Evolutionary conservation across 2,797 vertebrate genomes (phyloP), one percentile per base, ranked within the genome.

Genomic region (Scarus forsteni): DNA sequence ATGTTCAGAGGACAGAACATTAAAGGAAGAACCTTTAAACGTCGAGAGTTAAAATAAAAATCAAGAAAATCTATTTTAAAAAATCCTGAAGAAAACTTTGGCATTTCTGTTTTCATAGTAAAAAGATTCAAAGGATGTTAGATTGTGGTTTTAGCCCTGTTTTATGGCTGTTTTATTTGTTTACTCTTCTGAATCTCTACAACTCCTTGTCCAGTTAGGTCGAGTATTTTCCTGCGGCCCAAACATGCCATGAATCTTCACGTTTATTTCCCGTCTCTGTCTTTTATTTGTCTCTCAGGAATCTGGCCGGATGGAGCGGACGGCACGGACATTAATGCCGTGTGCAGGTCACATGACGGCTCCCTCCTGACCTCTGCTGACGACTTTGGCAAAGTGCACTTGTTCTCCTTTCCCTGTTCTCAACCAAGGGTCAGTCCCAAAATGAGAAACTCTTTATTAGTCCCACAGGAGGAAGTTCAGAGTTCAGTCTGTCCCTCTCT

Each of bases 331-430:
- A 95, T 98, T 80, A 98, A 98, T 7, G 95, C 96, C 0, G 95
- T 94, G 81, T 95, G 94, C 77, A 90, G 94, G 77, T 97, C 97
- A 81, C 94, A 96, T 51, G 89, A 95, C 11, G 68, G 89, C 11
- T 92, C 93, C 69, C 90, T 97, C 77, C 88, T 97, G 88, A 95
- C 93, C 38, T 96, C 95, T 0, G 96, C 96, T 0, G 97, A 98
- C 16, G 97, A 98, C 90, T 98, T 97, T 62, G 97, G 97, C 89
- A 97, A 97, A 95, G 96, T 98, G 81, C 95, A 95, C 88, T 92
- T 98, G 91, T 97, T 96, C 69, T 91, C 92, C 51, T 96, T 92
- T 81, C 97, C 97, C 67, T 96, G 95, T 67, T 95, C 91, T 80
- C 96, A 96, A 71, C 95, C 96, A 55, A 95, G 96, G 92, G 97